Base-by-base conservation (phyloP, 2,888 invertebrate genomes). In the Itoplectis maculator region DNA sequence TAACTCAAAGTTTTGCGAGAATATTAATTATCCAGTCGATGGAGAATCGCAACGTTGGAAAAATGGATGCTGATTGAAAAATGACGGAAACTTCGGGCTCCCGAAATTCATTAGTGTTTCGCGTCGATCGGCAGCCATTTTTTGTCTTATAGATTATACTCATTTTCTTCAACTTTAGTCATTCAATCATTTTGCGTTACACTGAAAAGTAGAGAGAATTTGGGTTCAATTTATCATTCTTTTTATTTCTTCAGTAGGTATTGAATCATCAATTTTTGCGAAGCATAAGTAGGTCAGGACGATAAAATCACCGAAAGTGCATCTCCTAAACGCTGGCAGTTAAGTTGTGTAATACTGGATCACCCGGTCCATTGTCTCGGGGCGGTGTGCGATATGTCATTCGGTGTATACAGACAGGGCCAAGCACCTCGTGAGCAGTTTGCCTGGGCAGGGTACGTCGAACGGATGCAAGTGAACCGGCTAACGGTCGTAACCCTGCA, bases 391-490 rank as follows among this genome's bases (percentile, higher is more conserved):
- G 18, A 61, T 40, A 15, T 15, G 61, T 40, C 9, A 18, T 61
- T 37, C 15, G 18, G 35, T 11, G 59, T 35, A 59, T 15, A n/a
- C 29, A 29, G 35, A 61, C 37, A 37, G 18, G n/a, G 37, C 61
- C 61, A 37, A 40, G 40, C 61, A 18, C 61, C 37, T 6, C 8
- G 9, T 5, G 37, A 15, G 11, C 20, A 13, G 20, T 45, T 65
- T 40, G 18, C 40, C 13, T 20, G 18, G n/a, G 20, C 35, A 47
- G 47, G 49, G 61, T 47, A 63, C 49, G 37, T 73, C 49, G 20
- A 63, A 63, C 54, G 77, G 70, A 49, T 78, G 51, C 40, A 35
- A 79, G 45, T 29, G 40, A 66, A 66, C 45, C 54, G 42, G 42
- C 54, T 29, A 74, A 65, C 66, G 56, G 42, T 18, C 56, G 59